Evolutionary conservation across 1,140 invertebrate genomes (phyloP), one percentile per base, ranked within the genome.

Genomic region (Megalonaias nervosa): DNA sequence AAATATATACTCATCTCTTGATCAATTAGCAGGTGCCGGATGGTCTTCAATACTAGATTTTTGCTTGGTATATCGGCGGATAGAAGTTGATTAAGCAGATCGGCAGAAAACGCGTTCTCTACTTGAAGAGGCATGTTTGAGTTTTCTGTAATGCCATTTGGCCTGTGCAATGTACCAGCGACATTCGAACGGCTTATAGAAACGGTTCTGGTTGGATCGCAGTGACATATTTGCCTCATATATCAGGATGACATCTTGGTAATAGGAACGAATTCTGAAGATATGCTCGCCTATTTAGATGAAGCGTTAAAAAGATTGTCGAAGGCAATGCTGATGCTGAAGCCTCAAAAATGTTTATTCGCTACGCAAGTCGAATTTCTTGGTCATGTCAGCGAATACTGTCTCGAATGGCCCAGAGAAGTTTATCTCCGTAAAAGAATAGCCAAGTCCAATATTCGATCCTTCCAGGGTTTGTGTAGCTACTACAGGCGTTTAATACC

Each of bases 331-430:
- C 61, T 81, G 19, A 81, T 79, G 60, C 65, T 81, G 2, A 79
- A 81, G 48, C 62, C 69, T 2, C 55, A 17, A 19, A 79, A 81
- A 61, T 81, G 77, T 57, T 92, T 92, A 78, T 87, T 85, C 23
- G 73, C 85, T 61, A 75, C 17, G 38, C 12, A 71, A 48, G 75
- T 86, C 15, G 48, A 67, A 16, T 84, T 82, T 4, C 80, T 84
- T 56, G 26, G 69, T 11, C 72, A 89, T 17, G 67, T 21, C 12
- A 23, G 19, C 15, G 67, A 87, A 56, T 16, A 85, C 79, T 16
- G 69, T 86, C 19, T 56, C 57, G 19, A 65, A 77, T 0, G 77
- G 85, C 71, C 77, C 61, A n/a, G 69, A 80, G 9, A 90, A 90
- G 66, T 73, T 82, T 23, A 57, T 79, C 57, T 76, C 77, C 23